phyloP scores from a whole-genome alignment of 1,140 invertebrate genomes.

The Brachionus koreanus region DNA sequence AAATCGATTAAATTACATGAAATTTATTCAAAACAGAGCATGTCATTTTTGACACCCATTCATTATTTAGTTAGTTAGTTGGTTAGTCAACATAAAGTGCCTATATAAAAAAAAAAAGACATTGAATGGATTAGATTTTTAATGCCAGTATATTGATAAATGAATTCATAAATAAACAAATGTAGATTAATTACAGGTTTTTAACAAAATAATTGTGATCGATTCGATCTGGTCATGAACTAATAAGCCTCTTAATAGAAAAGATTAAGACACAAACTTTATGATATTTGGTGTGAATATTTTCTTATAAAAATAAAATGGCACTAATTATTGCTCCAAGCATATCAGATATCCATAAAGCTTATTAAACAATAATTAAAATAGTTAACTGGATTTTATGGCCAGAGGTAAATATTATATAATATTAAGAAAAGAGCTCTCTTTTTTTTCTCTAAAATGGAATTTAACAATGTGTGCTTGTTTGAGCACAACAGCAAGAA shows the following conservation, averaged over 20 bases:
- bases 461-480: neutral
- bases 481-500: neutral
- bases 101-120: neutral
- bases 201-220: neutral
- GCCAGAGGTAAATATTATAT: neutral
- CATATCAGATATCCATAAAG: neutral
- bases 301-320: neutral
- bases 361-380: conserved; percentile 17
- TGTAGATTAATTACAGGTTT: conserved; percentile 31
- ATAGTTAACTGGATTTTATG: conserved; percentile 1
- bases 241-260: neutral
- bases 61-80: neutral
- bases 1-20: neutral
- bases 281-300: neutral
- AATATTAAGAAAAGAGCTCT: neutral
- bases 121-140: neutral
- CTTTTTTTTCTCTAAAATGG: neutral
- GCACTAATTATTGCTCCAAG: conserved; percentile 2
- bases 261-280: neutral
- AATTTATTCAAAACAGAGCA: neutral
- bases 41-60: conserved; percentile 33
- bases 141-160: neutral
- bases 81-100: neutral
- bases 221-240: neutral
- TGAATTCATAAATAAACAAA: conserved; percentile 15